Conservation (phyloP, 2,888 invertebrate genomes). For the Odontothrips loti region DNA sequence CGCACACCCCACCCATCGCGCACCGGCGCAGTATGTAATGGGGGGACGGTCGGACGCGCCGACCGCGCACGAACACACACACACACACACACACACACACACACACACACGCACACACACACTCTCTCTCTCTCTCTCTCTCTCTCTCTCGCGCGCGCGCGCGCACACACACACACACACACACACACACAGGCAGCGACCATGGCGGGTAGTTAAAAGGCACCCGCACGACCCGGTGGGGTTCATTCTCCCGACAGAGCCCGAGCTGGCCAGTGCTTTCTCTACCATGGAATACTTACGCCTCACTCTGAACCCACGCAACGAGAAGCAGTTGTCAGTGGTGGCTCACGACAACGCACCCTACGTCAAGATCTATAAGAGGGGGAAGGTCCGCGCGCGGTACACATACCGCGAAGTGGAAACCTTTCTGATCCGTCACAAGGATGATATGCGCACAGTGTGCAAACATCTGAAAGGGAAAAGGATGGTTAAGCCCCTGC, state of each 20-base stretch:
- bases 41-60: too few relatives aligned
- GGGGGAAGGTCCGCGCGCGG: neutral
- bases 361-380: too few relatives aligned
- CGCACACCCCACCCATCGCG: too few relatives aligned
- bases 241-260: too few relatives aligned
- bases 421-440: neutral
- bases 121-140: too few relatives aligned
- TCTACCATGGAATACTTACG: too few relatives aligned
- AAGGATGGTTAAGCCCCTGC: neutral
- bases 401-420: neutral
- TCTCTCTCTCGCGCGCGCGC: neutral
- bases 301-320: neutral
- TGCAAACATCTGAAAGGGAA: neutral
- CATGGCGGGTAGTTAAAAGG: neutral
- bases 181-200: neutral
- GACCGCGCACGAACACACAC: too few relatives aligned
- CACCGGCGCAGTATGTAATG: too few relatives aligned
- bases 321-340: neutral
- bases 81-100: too few relatives aligned
- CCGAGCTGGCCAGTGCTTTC: too few relatives aligned
- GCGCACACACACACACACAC: neutral
- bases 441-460: neutral
- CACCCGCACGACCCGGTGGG: neutral
- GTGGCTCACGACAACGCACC: too few relatives aligned
- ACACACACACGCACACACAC: too few relatives aligned